These are phyloP conservation scores for Peromyscus eremicus DNA, from an alignment of 2,797 vertebrate genomes.

Conservation along the genomic window DNA sequence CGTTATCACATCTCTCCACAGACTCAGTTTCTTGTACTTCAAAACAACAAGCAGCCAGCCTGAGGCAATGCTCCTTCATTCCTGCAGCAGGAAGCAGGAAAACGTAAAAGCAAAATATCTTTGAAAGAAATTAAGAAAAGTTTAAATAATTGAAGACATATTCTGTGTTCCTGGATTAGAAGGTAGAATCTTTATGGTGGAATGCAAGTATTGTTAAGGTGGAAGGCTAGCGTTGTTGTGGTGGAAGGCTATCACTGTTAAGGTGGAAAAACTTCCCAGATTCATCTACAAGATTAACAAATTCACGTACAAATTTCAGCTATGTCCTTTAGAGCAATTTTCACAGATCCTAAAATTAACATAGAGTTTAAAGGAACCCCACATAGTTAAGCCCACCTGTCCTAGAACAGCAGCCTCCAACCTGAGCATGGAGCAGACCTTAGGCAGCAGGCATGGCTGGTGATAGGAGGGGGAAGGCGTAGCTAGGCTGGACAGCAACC, in stretches of 20 bases:
- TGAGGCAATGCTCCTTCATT: not conserved
- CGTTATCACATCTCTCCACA: not conserved
- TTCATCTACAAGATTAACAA: not conserved
- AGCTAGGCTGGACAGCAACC: not conserved
- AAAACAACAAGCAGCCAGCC: not conserved
- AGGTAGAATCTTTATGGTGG: not conserved
- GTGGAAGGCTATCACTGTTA: not conserved
- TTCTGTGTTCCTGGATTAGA: not conserved
- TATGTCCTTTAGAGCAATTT: not conserved
- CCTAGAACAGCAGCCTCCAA: not conserved
- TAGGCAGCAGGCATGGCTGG: not conserved
- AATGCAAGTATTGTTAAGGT: not conserved
- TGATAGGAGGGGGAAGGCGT: not conserved
- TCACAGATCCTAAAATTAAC: not conserved
- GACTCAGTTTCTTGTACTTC: not conserved
- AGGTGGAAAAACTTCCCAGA: not conserved
- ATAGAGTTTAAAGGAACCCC: not conserved
- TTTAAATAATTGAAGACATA: not conserved
- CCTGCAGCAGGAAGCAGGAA: not conserved
- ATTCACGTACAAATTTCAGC: not conserved
- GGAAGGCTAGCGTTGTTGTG: not conserved
- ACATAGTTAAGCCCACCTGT: not conserved
- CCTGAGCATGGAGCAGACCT: not conserved
- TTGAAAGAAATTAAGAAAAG: not conserved
- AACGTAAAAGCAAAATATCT: not conserved